A percentile compares a stretch with the other conserved stretches of the same genome.
phyloP scores from a whole-genome alignment of 1,140 invertebrate genomes.

The Cydia splendana region DNA sequence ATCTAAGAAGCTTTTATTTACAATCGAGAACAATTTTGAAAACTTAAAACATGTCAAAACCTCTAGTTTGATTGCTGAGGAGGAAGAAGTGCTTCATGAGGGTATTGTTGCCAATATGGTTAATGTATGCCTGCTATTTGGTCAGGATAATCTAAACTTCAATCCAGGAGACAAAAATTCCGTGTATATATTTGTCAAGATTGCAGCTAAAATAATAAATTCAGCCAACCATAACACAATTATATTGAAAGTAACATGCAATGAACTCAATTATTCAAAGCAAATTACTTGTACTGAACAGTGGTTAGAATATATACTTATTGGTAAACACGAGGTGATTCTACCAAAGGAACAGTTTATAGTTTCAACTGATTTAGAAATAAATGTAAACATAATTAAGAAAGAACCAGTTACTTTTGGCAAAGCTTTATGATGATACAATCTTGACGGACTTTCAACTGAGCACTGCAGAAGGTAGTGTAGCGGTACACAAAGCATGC shows the following conservation, averaged over 20 bases:
- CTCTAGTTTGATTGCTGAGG: neutral
- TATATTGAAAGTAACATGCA: conserved; percentile 7
- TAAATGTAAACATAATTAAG: conserved; percentile 20
- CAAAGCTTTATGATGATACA: conserved; percentile 14
- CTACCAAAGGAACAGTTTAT: neutral
- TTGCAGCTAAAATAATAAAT: neutral
- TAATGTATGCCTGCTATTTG: neutral
- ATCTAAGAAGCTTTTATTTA: neutral
- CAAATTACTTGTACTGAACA: neutral
- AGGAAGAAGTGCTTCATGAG: neutral
- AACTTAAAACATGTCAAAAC: neutral
- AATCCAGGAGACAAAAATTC: neutral
- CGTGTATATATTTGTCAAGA: neutral
- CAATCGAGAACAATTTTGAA: neutral
- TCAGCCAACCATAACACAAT: neutral
- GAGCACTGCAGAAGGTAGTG: conserved; percentile 10
- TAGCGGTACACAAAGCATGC: conserved; percentile 4
- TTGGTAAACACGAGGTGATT: neutral
- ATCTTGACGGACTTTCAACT: neutral
- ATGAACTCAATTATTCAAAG: neutral
- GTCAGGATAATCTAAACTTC: neutral
- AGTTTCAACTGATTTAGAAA: conserved; percentile 22
- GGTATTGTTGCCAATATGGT: neutral
- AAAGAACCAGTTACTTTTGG: conserved; percentile 17
- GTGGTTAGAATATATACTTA: neutral